Base-by-base conservation (phyloP, 2,113 vertebrate species). In the Crotalus horridus region DNA sequence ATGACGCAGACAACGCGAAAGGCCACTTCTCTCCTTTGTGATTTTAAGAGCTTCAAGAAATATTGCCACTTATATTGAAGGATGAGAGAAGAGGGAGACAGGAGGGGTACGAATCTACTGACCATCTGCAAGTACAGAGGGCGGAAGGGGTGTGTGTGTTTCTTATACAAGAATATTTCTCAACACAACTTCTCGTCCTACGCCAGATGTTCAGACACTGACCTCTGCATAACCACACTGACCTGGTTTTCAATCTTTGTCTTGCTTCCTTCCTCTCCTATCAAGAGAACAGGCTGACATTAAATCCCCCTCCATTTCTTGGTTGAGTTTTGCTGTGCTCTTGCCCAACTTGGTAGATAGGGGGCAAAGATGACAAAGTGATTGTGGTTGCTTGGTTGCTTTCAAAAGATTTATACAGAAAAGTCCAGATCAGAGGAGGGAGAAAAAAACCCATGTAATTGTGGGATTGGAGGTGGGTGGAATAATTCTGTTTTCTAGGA, bases 1-100 rank as follows among this genome's bases (percentile, higher is more conserved):
- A 90, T 93, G 89, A 93, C 48, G 46, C 81, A 93, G 89, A 93
- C 88, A 43, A 90, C 1, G 56, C 88, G 24, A 90, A 94, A 94
- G 93, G 93, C 88, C 91, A 94, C 91, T 90, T 92, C 88, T 69
- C 88, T 94, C 88, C 74, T 91, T 91, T 89, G 74, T 69, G 81
- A 88, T 94, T 94, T 94, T 92, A 94, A 92, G 91, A 94, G 93
- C 93, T 91, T 90, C 81, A 64, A 69, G 87, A 94, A 92, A 90
- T 94, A 94, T 94, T 94, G 93, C 93, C 93, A 89, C 39, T 89
- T 59, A 87, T 54, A 85, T 33, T 59, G 81, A 55, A 6, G 58
- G 29, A 15, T 7, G 1, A 9, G 6, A 81, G 20, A 3, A 46
- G 86, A 10, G 33, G 17, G 46, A 93, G 74, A 64, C 29, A 64